phyloP scores from a whole-genome alignment of 2,888 invertebrate genomes.

The Alloscopus bannaensis region DNA sequence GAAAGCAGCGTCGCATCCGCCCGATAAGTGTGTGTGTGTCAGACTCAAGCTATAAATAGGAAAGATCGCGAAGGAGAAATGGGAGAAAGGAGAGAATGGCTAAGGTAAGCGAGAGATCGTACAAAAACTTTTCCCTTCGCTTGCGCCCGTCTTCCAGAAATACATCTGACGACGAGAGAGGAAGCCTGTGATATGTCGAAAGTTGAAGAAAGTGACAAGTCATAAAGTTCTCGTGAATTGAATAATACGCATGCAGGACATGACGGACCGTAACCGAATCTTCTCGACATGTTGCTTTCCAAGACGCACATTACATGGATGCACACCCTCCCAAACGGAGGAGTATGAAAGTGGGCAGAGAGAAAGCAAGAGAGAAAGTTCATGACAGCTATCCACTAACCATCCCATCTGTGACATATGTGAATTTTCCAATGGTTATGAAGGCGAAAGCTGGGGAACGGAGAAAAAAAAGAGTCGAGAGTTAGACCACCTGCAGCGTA shows the following conservation, averaged over 20 bases:
- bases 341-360: neutral
- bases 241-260: conserved; percentile 17
- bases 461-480: conserved; percentile 22
- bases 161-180: too few relatives aligned
- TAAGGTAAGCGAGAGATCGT: too few relatives aligned
- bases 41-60: neutral
- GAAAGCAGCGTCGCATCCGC: neutral
- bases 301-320: neutral
- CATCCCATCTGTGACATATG: conserved; percentile 47
- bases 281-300: conserved; percentile 27
- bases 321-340: neutral
- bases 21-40: neutral
- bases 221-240: conserved; percentile 24
- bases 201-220: conserved; percentile 41
- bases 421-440: conserved; percentile 10
- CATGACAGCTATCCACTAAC: neutral
- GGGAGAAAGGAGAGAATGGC: too few relatives aligned
- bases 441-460: neutral
- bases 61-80: too few relatives aligned
- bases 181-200: conserved; percentile 14
- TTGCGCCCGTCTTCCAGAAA: too few relatives aligned
- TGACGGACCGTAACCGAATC: neutral
- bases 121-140: too few relatives aligned
- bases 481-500: conserved; percentile 56
- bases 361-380: conserved; percentile 18